A percentile compares a stretch with the other conserved stretches of the same genome.
Conservation (phyloP, 2,113 vertebrate species). For the Ursus arctos region DNA sequence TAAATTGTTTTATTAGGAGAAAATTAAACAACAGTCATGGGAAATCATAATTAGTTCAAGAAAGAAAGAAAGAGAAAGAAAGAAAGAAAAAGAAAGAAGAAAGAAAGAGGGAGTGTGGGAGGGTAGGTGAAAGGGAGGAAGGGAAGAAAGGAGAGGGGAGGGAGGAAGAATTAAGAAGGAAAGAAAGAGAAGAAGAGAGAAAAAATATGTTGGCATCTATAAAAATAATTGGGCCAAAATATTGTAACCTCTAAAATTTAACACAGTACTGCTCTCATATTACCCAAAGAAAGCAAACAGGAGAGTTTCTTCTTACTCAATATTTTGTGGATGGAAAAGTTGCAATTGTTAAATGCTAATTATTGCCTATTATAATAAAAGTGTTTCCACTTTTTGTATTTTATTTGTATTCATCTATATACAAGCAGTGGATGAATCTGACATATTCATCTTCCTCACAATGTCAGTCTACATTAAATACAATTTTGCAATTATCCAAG, state of each 20-base stretch:
- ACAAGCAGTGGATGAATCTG: background rate
- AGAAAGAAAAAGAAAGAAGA: no score
- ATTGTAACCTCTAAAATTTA: background rate
- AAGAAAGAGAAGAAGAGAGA: background rate
- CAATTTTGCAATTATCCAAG: background rate
- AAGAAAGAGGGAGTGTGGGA: background rate
- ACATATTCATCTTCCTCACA: background rate
- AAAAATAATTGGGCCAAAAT: background rate
- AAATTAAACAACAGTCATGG: background rate
- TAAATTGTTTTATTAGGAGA: background rate
- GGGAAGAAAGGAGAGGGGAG: background rate
- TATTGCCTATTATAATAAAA: background rate
- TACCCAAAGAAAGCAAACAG: background rate
- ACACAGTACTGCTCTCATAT: background rate
- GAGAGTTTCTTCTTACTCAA: background rate
- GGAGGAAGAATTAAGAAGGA: background rate
- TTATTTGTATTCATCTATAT: background rate
- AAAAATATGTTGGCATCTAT: background rate
- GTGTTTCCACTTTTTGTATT: background rate
- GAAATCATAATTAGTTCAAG: background rate
- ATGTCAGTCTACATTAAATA: background rate
- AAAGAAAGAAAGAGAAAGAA: background rate
- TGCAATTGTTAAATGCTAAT: background rate
- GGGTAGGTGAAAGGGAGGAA: background rate
- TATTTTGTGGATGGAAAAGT: background rate